Base-by-base conservation (phyloP, 2,888 invertebrate species). In the Yponomeuta plumbellus region DNA sequence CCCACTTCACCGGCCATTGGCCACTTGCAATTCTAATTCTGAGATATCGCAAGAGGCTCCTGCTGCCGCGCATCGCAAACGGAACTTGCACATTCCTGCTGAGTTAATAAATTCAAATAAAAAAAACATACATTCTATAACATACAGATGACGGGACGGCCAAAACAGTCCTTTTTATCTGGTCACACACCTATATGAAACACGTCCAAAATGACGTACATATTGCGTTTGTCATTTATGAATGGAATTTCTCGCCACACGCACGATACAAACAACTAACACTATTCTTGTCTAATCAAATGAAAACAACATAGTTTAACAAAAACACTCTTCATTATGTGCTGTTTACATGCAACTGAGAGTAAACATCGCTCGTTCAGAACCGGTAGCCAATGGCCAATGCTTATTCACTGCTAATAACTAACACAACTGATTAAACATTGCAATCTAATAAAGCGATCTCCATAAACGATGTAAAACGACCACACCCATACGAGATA, bases 31-130 rank as follows among this genome's bases (percentile, higher is more conserved):
- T 83, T 85, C 85, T 86, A 86, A 86, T 85, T 84, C 80, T 80
- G 83, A 85, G 83, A 84, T 85, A 86, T 85, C 82, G 83, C 80
- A 79, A 76, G 77, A 78, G 83, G 81, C 83, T 84, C 83, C 85
- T 83, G 83, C 76, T 78, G 75, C 71, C 74, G 75, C 79, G 75
- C 71, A 21, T 11, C 62, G 39, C 79, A 74, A 74, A 80, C 81
- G 84, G 82, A 83, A 81, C 81, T 75, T 72, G 76, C 74, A 75
- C 77, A 77, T 78, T 83, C 77, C 79, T 75, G 75, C 72, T 71
- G 73, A 73, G 76, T 78, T 6, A 79, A 81, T 83, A 82, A 83
- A 84, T n/a, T n/a, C n/a, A n/a, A n/a, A n/a, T n/a, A n/a, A n/a
- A n/a, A n/a, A n/a, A n/a, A n/a, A n/a, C n/a, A n/a, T 34, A 8